Base-by-base conservation (phyloP, 2,797 vertebrate genomes). In the Clarias laeviceps region DNA sequence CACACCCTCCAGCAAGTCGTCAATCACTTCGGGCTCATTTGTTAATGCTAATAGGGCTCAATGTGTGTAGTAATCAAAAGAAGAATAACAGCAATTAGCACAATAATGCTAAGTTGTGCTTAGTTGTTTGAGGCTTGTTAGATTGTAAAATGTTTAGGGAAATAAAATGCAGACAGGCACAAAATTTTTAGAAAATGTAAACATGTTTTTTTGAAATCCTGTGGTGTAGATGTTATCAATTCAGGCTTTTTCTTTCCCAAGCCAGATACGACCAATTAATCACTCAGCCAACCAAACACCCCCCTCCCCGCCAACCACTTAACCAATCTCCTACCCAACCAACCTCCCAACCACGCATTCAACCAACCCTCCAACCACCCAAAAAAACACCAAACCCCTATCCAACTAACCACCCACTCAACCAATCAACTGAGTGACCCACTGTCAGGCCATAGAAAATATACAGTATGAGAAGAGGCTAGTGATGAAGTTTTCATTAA, bases 1-100 rank as follows among this genome's bases (percentile, higher is more conserved):
- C 59, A 76, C 9, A 50, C 76, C 59, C 77, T 73, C 61, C n/a
- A 40, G 18, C 69, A 65, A 20, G 61, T 20, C 61, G 76, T 54
- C 72, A 73, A 27, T 82, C 85, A 80, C 80, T 40, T 64, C 37
- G 57, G 68, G 83, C 18, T 45, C 50, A 24, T 68, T 74, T 80
- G 61, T 82, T 84, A 54, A 54, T 59, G 65, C 64, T 73, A 85
- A 74, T 62, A 57, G 76, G 69, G 20, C 76, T 69, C 61, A 81
- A 57, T 34, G 32, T 62, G 66, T 29, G 50, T 24, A 54, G 32
- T 82, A 62, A 74, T 82, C 57, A 80, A 80, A 86, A n/a, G 57
- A 32, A 62, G 20, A 62, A n/a, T 17, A 45, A 20, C 24, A 45
- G 27, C 12, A 40, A 59, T 59, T 37, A 5, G 1, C 37, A 68